A percentile compares a stretch with the other conserved stretches of the same genome.
Evolutionary conservation across 2,113 vertebrate species (phyloP).

Genomic region (Hippolais icterina): DNA sequence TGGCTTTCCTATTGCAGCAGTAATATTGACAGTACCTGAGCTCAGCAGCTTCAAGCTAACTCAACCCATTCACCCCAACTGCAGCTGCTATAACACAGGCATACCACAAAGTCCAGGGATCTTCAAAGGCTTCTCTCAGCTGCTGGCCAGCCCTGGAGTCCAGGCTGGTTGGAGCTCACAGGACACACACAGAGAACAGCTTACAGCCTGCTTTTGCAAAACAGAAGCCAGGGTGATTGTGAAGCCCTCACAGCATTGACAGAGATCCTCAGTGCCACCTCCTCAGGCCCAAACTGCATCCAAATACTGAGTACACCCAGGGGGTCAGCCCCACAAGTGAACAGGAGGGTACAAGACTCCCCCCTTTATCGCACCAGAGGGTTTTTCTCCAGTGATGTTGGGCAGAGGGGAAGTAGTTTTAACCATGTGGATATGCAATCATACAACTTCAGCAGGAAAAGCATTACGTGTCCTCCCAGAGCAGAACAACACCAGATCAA

Average conservation of each 20-base stretch:
- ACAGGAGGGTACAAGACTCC: neutral
- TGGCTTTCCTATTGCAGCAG: neutral
- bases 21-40: neutral
- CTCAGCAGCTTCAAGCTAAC: neutral
- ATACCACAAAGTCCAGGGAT: neutral
- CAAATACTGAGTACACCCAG: rapidly evolving
- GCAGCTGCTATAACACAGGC: neutral
- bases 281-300: neutral
- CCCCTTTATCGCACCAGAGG: neutral
- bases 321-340: neutral
- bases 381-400: neutral
- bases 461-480: neutral
- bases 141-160: neutral
- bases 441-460: neutral
- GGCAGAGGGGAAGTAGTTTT: neutral
- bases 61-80: neutral
- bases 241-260: neutral
- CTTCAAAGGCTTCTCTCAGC: neutral
- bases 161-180: neutral
- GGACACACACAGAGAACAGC: neutral
- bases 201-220: neutral
- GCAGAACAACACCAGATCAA: neutral
- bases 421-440: rapidly evolving
- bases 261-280: neutral
- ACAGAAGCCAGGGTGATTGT: neutral